Conservation (phyloP, 2,113 vertebrate genomes). For the Centrocercus urophasianus region DNA sequence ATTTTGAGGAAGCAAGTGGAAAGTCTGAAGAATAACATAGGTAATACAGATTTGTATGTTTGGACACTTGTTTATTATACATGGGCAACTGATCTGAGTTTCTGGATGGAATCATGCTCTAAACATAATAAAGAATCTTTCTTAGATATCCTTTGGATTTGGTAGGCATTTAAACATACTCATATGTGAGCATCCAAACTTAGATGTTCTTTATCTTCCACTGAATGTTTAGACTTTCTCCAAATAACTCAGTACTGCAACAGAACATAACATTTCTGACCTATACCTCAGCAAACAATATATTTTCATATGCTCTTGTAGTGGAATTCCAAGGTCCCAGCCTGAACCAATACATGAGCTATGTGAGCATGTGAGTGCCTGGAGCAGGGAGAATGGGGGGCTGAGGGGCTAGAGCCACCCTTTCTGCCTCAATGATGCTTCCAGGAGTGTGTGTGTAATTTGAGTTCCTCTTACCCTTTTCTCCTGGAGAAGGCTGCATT, state of each 20-base stretch:
- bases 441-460: too few species aligned
- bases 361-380: too few species aligned
- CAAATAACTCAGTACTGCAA: not conserved
- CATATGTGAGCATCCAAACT: not conserved
- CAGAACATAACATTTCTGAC: not conserved
- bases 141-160: not conserved
- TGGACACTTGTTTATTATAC: not conserved
- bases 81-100: not conserved
- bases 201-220: not conserved
- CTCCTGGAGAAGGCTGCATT: too few species aligned
- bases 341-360: too few species aligned
- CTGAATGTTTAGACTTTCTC: not conserved
- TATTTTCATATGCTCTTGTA: not conserved
- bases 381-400: too few species aligned
- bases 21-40: not conserved
- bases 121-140: not conserved
- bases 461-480: too few species aligned
- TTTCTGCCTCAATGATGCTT: too few species aligned
- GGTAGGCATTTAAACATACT: not conserved
- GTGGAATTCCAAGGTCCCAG: too few species aligned
- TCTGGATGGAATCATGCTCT: not conserved
- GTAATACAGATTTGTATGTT: not conserved
- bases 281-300: rapidly evolving
- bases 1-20: not conserved
- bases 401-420: too few species aligned